Evolutionary conservation across 2,888 invertebrate species (phyloP), one percentile per base, ranked within the genome.

Genomic region (Apantesis nais): DNA sequence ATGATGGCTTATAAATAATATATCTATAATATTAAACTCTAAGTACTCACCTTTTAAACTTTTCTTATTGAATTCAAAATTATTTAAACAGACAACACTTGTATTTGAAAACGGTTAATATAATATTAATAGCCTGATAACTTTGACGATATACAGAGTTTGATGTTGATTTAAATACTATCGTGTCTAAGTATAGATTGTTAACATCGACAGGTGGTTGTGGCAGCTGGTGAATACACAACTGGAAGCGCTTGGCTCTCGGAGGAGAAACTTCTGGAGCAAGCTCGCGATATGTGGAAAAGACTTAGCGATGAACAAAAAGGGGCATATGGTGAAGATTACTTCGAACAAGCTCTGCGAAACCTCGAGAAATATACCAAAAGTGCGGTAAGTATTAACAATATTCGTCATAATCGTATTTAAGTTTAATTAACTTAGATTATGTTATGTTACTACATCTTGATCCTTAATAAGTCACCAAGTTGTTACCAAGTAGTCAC

Each of bases 281-380:
- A 96, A 92, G 98, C 98, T 11, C 96, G 97, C 74, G 96, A 97
- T 83, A 98, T 98, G 98, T 98, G 98, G 98, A 96, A 97, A 86
- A 92, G 98, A 81, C 96, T 96, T 71, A 97, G 97, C 80, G 97
- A 97, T 86, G 97, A 97, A 86, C 97, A 97, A 84, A 96, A 96
- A 84, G 96, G 96, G 52, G 97, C 97, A 78, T 98, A 98, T 87
- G 97, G 97, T 19, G 97, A 98, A 90, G 97, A 97, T 86, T 97
- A 98, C 89, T 98, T 98, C 89, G 98, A 98, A 87, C 96, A 96
- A 76, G 97, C 97, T 72, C 96, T 98, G 85, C 95, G 97, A 67
- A 97, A 97, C 83, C 95, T 98, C 80, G 97, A 97, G 81, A 97
- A 97, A 87, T 97, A 97, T 86, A 97, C 97, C 16, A 97, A 97